A percentile compares a stretch with the other conserved stretches of the same genome.
These are phyloP conservation scores for Helobdella robusta DNA, from an alignment of 2,888 invertebrate species.

Conservation along the genomic window DNA sequence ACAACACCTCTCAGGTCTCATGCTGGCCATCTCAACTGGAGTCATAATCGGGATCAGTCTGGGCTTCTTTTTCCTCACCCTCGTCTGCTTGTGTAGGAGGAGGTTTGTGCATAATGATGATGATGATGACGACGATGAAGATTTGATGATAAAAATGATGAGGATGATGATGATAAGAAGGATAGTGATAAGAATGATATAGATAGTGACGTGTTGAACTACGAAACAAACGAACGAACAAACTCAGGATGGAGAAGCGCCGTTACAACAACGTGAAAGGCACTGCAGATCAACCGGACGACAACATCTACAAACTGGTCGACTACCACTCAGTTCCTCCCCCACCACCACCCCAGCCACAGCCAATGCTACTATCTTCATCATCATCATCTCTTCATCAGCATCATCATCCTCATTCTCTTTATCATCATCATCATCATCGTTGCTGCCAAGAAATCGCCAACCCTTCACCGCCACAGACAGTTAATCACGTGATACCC, in stretches of 20 bases:
- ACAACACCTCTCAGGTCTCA: constrained; percentile 17
- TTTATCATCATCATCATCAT: background rate
- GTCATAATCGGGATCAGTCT: constrained; percentile 26
- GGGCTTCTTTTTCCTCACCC: constrained; percentile 24
- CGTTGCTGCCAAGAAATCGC: background rate
- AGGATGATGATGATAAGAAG: no score
- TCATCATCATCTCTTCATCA: constrained; percentile 4
- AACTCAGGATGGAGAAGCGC: background rate
- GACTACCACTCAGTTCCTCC: constrained; percentile 20
- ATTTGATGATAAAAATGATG: no score
- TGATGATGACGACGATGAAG: no score
- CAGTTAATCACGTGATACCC: background rate
- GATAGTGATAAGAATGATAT: no score
- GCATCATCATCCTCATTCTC: background rate
- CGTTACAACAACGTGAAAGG: constrained; percentile 13
- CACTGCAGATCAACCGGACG: constrained; percentile 10
- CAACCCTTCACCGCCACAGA: background rate
- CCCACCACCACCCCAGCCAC: background rate
- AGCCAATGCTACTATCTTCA: background rate
- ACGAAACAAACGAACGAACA: no score
- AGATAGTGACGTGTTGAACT: no score
- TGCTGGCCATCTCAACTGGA: constrained; percentile 25
- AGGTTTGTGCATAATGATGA: no score
- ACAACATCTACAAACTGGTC: constrained; percentile 25
- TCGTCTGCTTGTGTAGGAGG: constrained; percentile 25